These are phyloP conservation scores for Loriculus beryllinus DNA, from an alignment of 2,797 vertebrate genomes.

Conservation along the genomic window DNA sequence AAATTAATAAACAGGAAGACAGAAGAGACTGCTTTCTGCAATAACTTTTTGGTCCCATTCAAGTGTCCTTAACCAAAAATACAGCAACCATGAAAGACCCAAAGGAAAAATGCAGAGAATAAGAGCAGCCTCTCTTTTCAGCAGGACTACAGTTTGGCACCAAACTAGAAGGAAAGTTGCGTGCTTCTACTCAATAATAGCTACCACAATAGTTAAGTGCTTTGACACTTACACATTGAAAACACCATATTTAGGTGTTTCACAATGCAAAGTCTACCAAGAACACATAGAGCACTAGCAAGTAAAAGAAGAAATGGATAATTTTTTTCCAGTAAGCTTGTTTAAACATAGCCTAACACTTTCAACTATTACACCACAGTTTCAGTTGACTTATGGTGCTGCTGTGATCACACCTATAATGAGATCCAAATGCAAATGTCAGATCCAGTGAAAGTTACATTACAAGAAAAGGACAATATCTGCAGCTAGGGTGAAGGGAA, in stretches of 20 bases:
- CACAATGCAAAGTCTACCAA: neutral
- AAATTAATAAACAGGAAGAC: neutral
- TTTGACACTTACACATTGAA: neutral
- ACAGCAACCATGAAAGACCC: neutral
- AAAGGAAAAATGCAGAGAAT: neutral
- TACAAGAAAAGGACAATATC: neutral
- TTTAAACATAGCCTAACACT: neutral
- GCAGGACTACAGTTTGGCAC: neutral
- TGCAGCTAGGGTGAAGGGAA: neutral
- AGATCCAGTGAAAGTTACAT: neutral
- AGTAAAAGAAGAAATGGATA: neutral
- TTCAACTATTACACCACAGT: neutral
- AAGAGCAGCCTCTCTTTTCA: neutral
- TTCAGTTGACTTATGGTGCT: neutral
- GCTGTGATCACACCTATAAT: neutral
- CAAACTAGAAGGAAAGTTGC: neutral
- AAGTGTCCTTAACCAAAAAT: neutral
- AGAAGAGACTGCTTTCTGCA: neutral
- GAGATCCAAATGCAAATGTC: conserved; percentile 23
- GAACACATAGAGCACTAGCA: neutral
- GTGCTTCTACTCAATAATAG: neutral
- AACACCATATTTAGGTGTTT: neutral
- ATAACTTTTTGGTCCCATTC: neutral
- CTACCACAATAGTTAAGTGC: neutral
- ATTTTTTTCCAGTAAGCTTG: neutral